Evolutionary conservation across 2,113 vertebrate species (phyloP), one percentile per base, ranked within the genome.

Genomic region (Platichthys flesus): DNA sequence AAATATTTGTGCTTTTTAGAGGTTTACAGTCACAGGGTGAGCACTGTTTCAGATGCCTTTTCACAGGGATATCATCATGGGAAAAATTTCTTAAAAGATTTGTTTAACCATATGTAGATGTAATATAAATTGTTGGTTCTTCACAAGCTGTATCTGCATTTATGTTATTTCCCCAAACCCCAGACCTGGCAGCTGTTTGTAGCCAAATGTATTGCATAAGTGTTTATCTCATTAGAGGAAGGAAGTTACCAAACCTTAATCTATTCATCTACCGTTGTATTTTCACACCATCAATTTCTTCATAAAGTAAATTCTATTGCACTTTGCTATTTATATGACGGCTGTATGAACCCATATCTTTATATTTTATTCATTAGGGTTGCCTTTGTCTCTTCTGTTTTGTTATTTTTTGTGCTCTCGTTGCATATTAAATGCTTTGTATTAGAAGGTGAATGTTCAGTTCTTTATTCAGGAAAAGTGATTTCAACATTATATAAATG

Each of bases 371-470:
- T 23, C 45, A 64, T 6, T 54, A 18, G 28, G 51, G 28, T 47
- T 62, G 66, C 54, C 31, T 65, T 73, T 52, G 47, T 75, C 10
- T 59, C 16, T 24, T 61, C 13, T 62, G 2, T 73, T 66, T 40
- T 23, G 15, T 10, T 45, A 8, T 47, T 45, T 55, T 72, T 2
- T 56, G 4, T 40, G 21, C 55, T 66, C 73, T 58, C 0, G 63
- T 61, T 21, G 13, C 1, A 35, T 78, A 24, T 28, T 16, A 68
- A 60, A 78, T 70, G 16, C 0, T 3, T 42, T 18, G 3, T 65
- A 16, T 67, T 54, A 18, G 10, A 5, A 24, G 18, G 31, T 40
- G 24, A 18, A 52, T 62, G 6, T 70, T 67, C 24, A 66, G 16
- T 73, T 35, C 14, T 66, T 28, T 57, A 45, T 68, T 14, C 9